Percentiles rank a stretch among this genome's conserved stretches.
These are phyloP conservation scores for Drosophila virilis DNA, from an alignment of 1,140 invertebrate species.

Conservation along the genomic window DNA sequence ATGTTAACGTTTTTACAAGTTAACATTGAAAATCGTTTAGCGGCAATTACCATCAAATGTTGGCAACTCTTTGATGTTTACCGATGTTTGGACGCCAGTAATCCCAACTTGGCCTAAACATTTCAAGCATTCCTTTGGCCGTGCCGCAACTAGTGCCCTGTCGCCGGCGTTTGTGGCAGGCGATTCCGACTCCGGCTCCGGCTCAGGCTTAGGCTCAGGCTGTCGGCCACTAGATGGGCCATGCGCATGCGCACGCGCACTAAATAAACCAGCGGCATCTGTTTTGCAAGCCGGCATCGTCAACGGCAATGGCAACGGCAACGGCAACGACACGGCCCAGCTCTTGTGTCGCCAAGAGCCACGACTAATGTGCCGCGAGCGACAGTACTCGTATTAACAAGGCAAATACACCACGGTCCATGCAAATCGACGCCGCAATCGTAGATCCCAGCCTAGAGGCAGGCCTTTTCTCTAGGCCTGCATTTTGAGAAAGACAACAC, in stretches of 20 bases:
- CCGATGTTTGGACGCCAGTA: constrained; percentile 81
- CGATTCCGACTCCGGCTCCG: constrained; percentile 29
- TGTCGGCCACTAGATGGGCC: constrained; percentile 39
- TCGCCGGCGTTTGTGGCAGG: constrained; percentile 30
- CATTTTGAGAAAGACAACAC: constrained; percentile 43
- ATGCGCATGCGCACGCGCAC: constrained; percentile 76
- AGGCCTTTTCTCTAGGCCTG: not conserved
- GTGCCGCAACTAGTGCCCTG: constrained; percentile 48
- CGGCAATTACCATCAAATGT: constrained; percentile 82
- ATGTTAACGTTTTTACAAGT: constrained; percentile 80
- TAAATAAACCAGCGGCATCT: constrained; percentile 68
- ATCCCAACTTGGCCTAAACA: constrained; percentile 78
- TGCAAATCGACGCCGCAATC: constrained; percentile 28
- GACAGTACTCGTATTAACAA: constrained; percentile 49
- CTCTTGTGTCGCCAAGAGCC: constrained; percentile 40
- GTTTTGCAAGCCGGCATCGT: constrained; percentile 40
- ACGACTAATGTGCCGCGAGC: constrained; percentile 42
- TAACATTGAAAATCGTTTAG: constrained; percentile 83
- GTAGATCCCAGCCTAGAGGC: constrained; percentile 28
- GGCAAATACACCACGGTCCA: constrained; percentile 49
- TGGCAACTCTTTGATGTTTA: constrained; percentile 69
- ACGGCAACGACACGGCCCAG: not conserved
- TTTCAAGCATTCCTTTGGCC: constrained; percentile 76
- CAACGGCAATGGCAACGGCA: constrained; percentile 2
- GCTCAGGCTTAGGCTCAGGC: constrained; percentile 25